These are phyloP conservation scores for Drosophila prosaltans DNA, from an alignment of 1,140 invertebrate species.

Conservation along the genomic window DNA sequence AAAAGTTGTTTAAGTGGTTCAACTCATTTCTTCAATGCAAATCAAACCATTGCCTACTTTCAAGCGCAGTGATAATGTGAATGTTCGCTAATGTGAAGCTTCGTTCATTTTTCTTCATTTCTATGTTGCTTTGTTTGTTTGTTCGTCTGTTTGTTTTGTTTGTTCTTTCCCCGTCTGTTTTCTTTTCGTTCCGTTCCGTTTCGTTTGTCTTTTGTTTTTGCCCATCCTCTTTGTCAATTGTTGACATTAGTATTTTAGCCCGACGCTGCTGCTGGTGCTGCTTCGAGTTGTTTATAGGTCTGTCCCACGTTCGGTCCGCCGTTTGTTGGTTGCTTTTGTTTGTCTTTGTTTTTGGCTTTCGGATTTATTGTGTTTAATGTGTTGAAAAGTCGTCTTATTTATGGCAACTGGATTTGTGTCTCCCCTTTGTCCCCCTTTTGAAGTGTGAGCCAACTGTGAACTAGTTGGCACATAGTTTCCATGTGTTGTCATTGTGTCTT, in stretches of 20 bases:
- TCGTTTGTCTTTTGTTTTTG: conserved; percentile 26
- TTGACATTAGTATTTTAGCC: conserved; percentile 57
- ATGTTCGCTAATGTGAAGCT: conserved; percentile 3
- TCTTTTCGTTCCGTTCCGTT: not conserved
- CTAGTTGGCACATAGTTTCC: conserved; percentile 67
- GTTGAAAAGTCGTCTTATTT: conserved; percentile 77
- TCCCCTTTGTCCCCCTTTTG: conserved; percentile 3
- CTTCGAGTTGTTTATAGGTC: conserved; percentile 57
- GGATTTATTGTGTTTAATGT: conserved; percentile 80
- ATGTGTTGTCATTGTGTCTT: conserved; percentile 60
- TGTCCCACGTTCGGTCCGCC: conserved; percentile 34
- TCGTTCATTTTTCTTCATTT: conserved; percentile 37
- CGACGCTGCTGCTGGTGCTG: conserved; percentile 6
- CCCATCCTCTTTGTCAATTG: conserved; percentile 38
- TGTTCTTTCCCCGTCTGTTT: conserved; percentile 9
- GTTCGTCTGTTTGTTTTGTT: not conserved
- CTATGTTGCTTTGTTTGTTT: not conserved
- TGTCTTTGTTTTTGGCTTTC: conserved; percentile 53
- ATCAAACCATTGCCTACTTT: conserved; percentile 6
- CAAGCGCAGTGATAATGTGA: too few species aligned
- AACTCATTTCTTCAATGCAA: not conserved
- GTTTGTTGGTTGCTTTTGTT: conserved; percentile 7
- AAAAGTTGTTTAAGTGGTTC: not conserved
- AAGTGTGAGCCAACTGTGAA: conserved; percentile 42
- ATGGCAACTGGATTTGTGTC: conserved; percentile 56